Percentiles rank a stretch among this genome's conserved stretches.
Evolutionary conservation across 2,888 invertebrate species (phyloP).

Genomic region (Meghimatium bilineatum): DNA sequence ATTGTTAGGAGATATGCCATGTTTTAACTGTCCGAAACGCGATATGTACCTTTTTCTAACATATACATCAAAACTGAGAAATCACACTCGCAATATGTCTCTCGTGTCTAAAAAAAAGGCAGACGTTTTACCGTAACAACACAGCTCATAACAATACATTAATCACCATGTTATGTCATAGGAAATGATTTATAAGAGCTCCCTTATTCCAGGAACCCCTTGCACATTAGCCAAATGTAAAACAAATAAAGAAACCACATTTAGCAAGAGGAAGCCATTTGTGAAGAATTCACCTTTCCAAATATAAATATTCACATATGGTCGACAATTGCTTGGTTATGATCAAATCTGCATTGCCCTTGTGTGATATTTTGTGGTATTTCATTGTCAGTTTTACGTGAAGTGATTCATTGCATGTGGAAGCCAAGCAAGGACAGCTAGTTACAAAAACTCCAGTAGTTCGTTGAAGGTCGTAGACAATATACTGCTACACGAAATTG

Average conservation of each 20-base stretch:
- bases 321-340: not conserved
- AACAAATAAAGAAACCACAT: not conserved
- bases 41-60: no score
- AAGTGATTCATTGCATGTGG: not conserved
- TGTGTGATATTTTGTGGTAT: not conserved
- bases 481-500: no score
- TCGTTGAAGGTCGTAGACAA: no score
- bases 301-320: constrained; percentile 3
- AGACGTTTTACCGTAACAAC: no score
- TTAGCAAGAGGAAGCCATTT: not conserved
- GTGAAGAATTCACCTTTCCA: not conserved
- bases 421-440: no score
- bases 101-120: no score
- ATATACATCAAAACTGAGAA: no score
- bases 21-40: no score
- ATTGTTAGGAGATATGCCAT: no score
- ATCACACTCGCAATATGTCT: no score
- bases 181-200: constrained; percentile 1
- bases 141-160: not conserved
- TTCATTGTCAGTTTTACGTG: not conserved
- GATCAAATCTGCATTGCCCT: not conserved
- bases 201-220: not conserved
- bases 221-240: not conserved
- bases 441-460: no score
- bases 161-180: constrained; percentile 8